phyloP scores from a whole-genome alignment of 2,797 vertebrate species.

The Poecilia picta region DNA sequence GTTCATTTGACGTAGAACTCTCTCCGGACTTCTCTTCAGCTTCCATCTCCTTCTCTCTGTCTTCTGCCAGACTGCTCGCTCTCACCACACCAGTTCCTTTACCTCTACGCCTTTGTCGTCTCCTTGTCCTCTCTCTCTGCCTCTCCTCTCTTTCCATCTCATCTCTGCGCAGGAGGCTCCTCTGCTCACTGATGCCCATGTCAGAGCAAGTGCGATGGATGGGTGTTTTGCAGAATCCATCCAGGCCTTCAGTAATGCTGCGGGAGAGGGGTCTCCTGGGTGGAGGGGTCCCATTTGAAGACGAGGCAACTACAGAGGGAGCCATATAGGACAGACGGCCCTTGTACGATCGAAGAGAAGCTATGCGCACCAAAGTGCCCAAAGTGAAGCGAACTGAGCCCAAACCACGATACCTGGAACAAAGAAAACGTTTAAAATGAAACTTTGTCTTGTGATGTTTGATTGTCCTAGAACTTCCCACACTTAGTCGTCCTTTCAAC shows the following conservation, averaged over 20 bases:
- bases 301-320: constrained; percentile 72
- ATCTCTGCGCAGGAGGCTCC: constrained; percentile 78
- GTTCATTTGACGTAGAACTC: constrained; percentile 69
- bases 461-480: neutral
- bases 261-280: constrained; percentile 83
- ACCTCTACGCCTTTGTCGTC: constrained; percentile 77
- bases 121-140: constrained; percentile 77
- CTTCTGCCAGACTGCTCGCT: constrained; percentile 84
- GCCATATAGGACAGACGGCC: constrained; percentile 91
- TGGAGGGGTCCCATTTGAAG: constrained; percentile 71
- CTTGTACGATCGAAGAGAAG: constrained; percentile 89
- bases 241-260: constrained; percentile 84
- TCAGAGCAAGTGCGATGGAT: constrained; percentile 88
- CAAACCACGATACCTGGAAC: constrained; percentile 84
- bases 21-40: constrained; percentile 60
- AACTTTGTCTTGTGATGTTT: neutral
- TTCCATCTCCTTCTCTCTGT: constrained; percentile 80
- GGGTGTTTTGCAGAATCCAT: constrained; percentile 78
- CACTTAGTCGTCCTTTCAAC: neutral
- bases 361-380: constrained; percentile 88
- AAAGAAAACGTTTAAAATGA: neutral
- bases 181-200: constrained; percentile 86
- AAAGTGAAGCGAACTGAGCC: constrained; percentile 92
- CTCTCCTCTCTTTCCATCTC: constrained; percentile 81
- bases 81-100: constrained; percentile 80